These are phyloP conservation scores for Peromyscus eremicus DNA, from an alignment of 2,797 vertebrate species.

Conservation along the genomic window DNA sequence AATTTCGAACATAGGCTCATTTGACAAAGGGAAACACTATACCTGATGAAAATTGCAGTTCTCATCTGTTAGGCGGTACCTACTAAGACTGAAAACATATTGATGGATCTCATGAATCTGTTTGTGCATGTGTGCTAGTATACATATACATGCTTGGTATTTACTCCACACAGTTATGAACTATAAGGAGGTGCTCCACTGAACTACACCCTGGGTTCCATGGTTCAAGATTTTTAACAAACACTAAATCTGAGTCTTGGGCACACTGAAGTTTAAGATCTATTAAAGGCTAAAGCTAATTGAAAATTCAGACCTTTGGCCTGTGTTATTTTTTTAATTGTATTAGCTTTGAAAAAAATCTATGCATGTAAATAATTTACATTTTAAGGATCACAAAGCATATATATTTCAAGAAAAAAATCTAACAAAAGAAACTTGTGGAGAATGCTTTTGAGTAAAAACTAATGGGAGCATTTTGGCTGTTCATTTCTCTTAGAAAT, in stretches of 20 bases:
- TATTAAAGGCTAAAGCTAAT: constrained; percentile 48
- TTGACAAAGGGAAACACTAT: not conserved
- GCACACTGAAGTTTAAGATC: constrained; percentile 12
- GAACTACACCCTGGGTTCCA: not conserved
- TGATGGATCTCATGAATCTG: not conserved
- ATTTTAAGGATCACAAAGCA: not conserved
- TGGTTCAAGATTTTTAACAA: constrained; percentile 12
- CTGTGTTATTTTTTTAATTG: not conserved
- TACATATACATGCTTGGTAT: not conserved
- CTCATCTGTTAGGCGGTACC: rapidly evolving
- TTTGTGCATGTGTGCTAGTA: not conserved
- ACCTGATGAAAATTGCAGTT: not conserved
- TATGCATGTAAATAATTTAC: not conserved
- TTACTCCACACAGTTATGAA: not conserved
- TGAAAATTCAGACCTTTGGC: constrained; percentile 25
- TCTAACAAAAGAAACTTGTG: not conserved
- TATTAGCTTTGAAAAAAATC: not conserved
- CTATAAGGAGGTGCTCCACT: not conserved
- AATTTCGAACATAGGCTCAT: not conserved
- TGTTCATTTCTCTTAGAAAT: not conserved
- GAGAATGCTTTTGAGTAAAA: not conserved
- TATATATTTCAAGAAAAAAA: not conserved
- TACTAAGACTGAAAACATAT: not conserved
- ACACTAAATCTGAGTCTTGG: not conserved
- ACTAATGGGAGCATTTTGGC: not conserved